A percentile compares a stretch with the other conserved stretches of the same genome.
Conservation (phyloP, 2,888 invertebrate genomes). For the Eubasilissa splendida region DNA sequence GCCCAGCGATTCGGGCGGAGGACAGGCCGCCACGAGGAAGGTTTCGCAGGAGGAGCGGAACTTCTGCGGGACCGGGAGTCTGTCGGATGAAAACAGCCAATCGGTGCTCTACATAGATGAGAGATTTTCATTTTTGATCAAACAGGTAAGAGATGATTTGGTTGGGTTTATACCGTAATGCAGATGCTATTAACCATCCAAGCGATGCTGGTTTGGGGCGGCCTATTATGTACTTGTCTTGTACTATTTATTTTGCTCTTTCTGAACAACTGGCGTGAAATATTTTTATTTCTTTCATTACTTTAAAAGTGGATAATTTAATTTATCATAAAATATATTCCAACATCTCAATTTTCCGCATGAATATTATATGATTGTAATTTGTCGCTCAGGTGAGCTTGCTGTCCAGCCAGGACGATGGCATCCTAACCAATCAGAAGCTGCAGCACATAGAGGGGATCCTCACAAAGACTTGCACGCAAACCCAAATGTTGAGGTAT, state of each 20-base stretch:
- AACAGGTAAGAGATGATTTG: constrained; percentile 47
- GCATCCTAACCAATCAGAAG: constrained; percentile 56
- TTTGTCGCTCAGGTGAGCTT: constrained; percentile 45
- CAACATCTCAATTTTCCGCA: too few species aligned
- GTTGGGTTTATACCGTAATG: too few species aligned
- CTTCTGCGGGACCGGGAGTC: constrained; percentile 35
- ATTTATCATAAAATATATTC: too few species aligned
- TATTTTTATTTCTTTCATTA: too few species aligned
- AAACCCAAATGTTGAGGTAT: constrained; percentile 47
- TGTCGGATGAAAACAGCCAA: constrained; percentile 56
- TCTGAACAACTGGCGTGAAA: too few species aligned
- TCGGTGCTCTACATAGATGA: constrained; percentile 58
- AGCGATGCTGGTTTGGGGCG: neutral
- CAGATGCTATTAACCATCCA: too few species aligned
- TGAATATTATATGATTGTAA: too few species aligned
- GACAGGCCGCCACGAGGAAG: neutral
- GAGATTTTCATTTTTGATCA: constrained; percentile 49
- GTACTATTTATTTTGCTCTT: too few species aligned
- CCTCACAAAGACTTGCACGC: constrained; percentile 47
- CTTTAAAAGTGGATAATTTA: too few species aligned
- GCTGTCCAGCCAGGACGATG: constrained; percentile 52
- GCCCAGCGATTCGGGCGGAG: neutral
- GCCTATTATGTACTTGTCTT: too few species aligned
- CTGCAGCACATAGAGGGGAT: constrained; percentile 53
- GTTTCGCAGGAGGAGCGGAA: constrained; percentile 38